phyloP scores from a whole-genome alignment of 2,888 invertebrate species.

The Eremobia ochroleuca region DNA sequence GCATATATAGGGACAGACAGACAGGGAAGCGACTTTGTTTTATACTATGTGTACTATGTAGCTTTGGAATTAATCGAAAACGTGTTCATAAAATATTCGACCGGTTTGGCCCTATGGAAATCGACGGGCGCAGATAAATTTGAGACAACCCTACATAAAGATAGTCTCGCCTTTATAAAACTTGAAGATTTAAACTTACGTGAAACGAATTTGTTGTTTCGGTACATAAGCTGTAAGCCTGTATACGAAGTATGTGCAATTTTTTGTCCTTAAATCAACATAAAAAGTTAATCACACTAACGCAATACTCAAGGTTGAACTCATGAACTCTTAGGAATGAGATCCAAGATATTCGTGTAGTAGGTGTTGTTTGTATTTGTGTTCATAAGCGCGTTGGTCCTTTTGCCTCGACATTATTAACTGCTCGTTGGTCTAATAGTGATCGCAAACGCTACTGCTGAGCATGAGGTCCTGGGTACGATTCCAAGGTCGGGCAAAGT shows the following conservation, averaged over 20 bases:
- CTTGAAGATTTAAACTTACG: slow-evolving; percentile 32
- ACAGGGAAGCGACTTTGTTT: too few species aligned
- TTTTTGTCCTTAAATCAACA: slow-evolving; percentile 1
- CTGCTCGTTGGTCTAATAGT: neutral
- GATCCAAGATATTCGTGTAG: neutral
- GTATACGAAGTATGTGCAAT: neutral
- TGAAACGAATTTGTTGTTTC: slow-evolving; percentile 23
- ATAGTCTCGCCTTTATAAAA: slow-evolving; percentile 43
- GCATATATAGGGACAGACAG: too few species aligned
- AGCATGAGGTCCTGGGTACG: neutral
- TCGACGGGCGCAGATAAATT: neutral
- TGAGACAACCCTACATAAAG: slow-evolving; percentile 34
- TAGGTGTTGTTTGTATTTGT: too few species aligned
- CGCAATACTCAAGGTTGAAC: neutral
- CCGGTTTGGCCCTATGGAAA: neutral
- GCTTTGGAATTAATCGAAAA: neutral
- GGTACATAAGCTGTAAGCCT: neutral
- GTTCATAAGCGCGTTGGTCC: neutral
- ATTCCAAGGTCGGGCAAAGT: neutral
- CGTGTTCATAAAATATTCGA: neutral
- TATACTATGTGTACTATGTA: too few species aligned
- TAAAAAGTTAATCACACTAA: neutral
- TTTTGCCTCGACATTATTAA: neutral
- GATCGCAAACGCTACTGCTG: neutral
- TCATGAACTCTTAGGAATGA: neutral